Base-by-base conservation (phyloP, 2,113 vertebrate genomes). In the Seriola rivoliana region DNA sequence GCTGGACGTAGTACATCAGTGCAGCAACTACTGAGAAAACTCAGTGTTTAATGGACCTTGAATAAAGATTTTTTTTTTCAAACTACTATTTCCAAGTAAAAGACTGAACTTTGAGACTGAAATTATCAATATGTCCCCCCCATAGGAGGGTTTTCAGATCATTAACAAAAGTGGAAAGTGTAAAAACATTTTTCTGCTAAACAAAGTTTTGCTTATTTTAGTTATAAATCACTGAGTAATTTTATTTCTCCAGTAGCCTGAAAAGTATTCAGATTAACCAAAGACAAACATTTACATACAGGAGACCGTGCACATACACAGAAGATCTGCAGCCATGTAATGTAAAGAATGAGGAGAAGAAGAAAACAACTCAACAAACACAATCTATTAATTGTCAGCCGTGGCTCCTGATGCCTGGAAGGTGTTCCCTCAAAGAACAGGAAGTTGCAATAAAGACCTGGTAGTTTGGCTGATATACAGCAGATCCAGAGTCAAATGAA, bases 91-190 rank as follows among this genome's bases (percentile, higher is more conserved):
- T 50, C 46, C 46, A 16, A 50, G 46, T 16, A 17, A 16, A 50
- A 19, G 34, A 36, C 4, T 50, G 3, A 50, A 50, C 46, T 50
- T 50, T 50, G 46, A 50, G 16, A 50, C 17, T 50, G 19, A 19
- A 19, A 50, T 46, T 4, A 46, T 46, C 3, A 16, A 46, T 14
- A 46, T 46, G 13, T 46, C 3, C 16, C 66, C 65, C 34, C 42
- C 32, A 34, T 19, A 32, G 57, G 57, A 36, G 2, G 12, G 13
- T 25, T 76, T 36, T 36, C 34, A 36, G 34, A 36, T 36, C 50
- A 57, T 65, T 58, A 70, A 50, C 50, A 64, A 36, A 42, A n/a
- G 32, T 34, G 44, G 16, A 32, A 69, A 68, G 46, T 48, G 17
- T 48, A 17, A 48, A 48, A 48, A 60, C 32, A 54, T n/a, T 58